Evolutionary conservation across 2,113 vertebrate genomes (phyloP), one percentile per base, ranked within the genome.

Genomic region (Pleuronectes platessa): DNA sequence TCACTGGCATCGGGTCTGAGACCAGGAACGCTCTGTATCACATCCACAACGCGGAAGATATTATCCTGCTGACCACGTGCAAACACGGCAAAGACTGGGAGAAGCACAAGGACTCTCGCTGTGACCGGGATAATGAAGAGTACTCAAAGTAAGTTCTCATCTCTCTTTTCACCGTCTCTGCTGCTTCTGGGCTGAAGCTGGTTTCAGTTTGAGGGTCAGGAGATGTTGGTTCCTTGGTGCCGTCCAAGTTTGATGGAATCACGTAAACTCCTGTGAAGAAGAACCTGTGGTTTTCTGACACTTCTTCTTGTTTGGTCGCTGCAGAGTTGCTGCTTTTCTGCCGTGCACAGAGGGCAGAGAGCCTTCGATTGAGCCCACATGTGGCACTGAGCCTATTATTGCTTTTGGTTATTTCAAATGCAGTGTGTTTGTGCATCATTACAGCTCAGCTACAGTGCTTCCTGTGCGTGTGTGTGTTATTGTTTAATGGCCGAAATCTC

Each of bases 31-130:
- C 95, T 63, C 91, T 95, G 63, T 93, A 95, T 86, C 95, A 95
- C 84, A 88, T 95, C 87, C 92, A 95, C 89, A 95, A 95, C 45
- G 93, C 92, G 73, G 91, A 94, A 26, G 94, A 95, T 85, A 88
- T 95, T 37, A 81, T 95, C 63, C 93, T 95, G 78, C 87, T 95
- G 89, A 95, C 95, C 63, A 95, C 95, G 5, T 95, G 95, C 69
- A 95, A 94, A 79, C 95, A 95, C 8, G 95, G 95, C 35, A 95
- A 95, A 76, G 95, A 95, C 90, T 95, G 95, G 95, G 93, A 95
- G 87, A 95, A 90, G 60, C 94, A 95, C 79, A 95, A 95, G 85
- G 95, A 95, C 79, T 76, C 89, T 1, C 89, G 94, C 45, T 95
- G 95, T 17, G 88, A 93, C 90, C 47, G 88, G 49, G 94, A 95